A percentile compares a stretch with the other conserved stretches of the same genome.
Evolutionary conservation across 2,113 vertebrate species (phyloP).

Genomic region (Dasyurus viverrinus): DNA sequence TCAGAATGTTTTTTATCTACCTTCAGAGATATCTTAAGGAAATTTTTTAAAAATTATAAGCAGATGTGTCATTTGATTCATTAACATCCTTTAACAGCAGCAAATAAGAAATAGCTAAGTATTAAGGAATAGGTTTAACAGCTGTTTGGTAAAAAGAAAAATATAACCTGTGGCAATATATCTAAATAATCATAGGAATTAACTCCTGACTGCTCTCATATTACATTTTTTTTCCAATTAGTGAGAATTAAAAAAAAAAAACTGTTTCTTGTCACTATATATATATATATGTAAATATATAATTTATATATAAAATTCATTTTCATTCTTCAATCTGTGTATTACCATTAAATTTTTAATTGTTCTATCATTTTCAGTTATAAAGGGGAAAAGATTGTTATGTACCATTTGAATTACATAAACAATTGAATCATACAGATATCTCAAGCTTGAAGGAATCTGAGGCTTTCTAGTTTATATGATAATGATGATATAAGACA

Average conservation of each 20-base stretch:
- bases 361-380: background rate
- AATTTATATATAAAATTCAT: background rate
- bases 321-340: background rate
- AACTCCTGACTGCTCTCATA: background rate
- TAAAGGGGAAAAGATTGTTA: background rate
- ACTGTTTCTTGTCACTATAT: background rate
- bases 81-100: slow-evolving; percentile 38
- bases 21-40: slow-evolving; percentile 1
- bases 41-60: slow-evolving; percentile 51
- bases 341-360: background rate
- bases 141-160: slow-evolving; percentile 24
- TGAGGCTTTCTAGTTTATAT: background rate
- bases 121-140: slow-evolving; percentile 21
- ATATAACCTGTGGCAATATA: slow-evolving; percentile 11
- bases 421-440: background rate
- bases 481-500: background rate
- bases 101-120: slow-evolving; percentile 33
- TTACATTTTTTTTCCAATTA: background rate
- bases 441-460: background rate
- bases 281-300: background rate
- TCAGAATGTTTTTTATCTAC: slow-evolving; percentile 48
- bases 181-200: background rate
- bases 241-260: background rate
- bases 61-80: slow-evolving; percentile 20
- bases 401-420: background rate